Conservation (phyloP, 2,888 invertebrate species). For the Glaucopsyche alexis region DNA sequence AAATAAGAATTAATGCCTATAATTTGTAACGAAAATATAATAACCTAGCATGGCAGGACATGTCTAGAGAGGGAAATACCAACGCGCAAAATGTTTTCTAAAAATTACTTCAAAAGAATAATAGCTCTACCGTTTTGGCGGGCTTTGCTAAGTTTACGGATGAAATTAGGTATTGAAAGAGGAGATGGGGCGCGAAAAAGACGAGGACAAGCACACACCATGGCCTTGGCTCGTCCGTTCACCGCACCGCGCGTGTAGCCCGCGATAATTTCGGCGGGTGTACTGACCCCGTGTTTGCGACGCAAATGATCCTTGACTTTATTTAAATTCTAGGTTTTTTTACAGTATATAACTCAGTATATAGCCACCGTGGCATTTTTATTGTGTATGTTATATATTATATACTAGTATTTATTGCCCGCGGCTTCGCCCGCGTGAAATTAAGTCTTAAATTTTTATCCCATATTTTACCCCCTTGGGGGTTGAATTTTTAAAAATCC, state of each 20-base stretch:
- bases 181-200: slow-evolving; percentile 24
- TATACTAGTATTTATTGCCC: too few relatives aligned
- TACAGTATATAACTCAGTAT: slow-evolving; percentile 39
- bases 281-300: slow-evolving; percentile 78
- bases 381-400: slow-evolving; percentile 7
- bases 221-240: slow-evolving; percentile 76
- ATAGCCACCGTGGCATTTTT: neutral
- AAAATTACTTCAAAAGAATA: too few relatives aligned
- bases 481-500: too few relatives aligned
- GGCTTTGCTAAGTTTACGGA: neutral
- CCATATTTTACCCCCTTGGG: too few relatives aligned
- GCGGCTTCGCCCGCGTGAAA: too few relatives aligned
- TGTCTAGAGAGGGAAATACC: too few relatives aligned
- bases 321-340: slow-evolving; percentile 63
- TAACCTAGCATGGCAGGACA: too few relatives aligned
- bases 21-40: too few relatives aligned
- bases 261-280: slow-evolving; percentile 77
- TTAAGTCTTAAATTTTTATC: too few relatives aligned
- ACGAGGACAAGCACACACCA: slow-evolving; percentile 47
- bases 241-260: slow-evolving; percentile 69
- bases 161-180: slow-evolving; percentile 16
- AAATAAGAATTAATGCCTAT: too few relatives aligned
- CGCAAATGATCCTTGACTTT: slow-evolving; percentile 77
- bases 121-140: neutral
- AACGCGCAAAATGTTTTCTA: too few relatives aligned